phyloP scores from a whole-genome alignment of 2,797 vertebrate species.

The Crax fasciolata region DNA sequence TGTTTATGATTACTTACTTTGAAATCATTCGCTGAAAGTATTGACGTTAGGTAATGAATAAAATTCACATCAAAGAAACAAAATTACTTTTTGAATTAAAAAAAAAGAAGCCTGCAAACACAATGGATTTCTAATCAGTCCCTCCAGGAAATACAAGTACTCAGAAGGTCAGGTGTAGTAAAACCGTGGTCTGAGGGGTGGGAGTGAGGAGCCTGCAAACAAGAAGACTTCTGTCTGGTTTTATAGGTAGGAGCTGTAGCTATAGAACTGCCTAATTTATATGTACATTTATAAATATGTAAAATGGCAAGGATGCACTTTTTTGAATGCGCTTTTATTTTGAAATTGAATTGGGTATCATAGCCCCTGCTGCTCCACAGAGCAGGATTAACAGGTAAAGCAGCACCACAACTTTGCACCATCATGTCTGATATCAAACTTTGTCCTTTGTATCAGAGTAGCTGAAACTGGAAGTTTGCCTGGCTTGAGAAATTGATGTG shows the following conservation, averaged over 20 bases:
- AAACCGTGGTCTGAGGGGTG: background rate
- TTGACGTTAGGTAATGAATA: conserved; percentile 57
- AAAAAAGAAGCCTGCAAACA: background rate
- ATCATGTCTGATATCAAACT: background rate
- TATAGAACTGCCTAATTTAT: background rate
- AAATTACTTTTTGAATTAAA: conserved; percentile 38
- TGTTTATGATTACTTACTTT: conserved; percentile 24
- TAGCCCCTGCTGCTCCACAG: background rate
- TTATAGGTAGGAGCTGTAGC: background rate
- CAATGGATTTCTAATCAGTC: conserved; percentile 30
- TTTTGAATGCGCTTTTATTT: background rate
- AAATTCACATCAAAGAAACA: conserved; percentile 51
- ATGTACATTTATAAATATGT: background rate
- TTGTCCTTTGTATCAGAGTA: background rate
- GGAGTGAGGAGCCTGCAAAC: background rate
- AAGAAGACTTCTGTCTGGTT: background rate
- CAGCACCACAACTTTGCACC: background rate
- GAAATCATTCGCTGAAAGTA: conserved; percentile 72
- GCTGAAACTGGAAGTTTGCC: background rate
- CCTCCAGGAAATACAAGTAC: background rate
- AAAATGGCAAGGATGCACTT: background rate
- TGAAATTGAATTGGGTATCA: background rate
- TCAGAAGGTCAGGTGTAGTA: background rate
- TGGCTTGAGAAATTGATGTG: background rate
- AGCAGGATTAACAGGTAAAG: background rate